Base-by-base conservation (phyloP, 2,888 invertebrate species). In the Piscicola geometra region DNA sequence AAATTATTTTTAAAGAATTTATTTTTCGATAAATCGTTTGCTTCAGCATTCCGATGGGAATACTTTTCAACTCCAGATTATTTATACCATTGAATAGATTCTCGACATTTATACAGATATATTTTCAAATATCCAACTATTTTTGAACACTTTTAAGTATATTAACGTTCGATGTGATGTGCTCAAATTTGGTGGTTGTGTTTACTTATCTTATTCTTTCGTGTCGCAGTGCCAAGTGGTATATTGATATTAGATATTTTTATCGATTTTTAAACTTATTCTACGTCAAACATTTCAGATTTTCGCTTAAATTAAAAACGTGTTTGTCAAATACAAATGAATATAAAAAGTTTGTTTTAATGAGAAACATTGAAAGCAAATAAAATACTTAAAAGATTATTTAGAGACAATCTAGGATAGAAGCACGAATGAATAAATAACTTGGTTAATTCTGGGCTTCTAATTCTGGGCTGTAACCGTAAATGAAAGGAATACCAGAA, bases 401-500 rank as follows among this genome's bases (percentile, higher is more conserved):
- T n/a, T n/a, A n/a, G n/a, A n/a, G n/a, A n/a, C n/a, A n/a, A n/a
- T n/a, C n/a, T n/a, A n/a, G n/a, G n/a, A n/a, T n/a, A n/a, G n/a
- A n/a, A n/a, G n/a, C n/a, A n/a, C n/a, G n/a, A n/a, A n/a, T n/a
- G n/a, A n/a, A n/a, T n/a, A n/a, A n/a, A n/a, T n/a, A n/a, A n/a
- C n/a, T n/a, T n/a, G n/a, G n/a, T n/a, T n/a, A n/a, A n/a, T n/a
- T n/a, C n/a, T n/a, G n/a, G n/a, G n/a, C n/a, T n/a, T n/a, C n/a
- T n/a, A n/a, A n/a, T n/a, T n/a, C 50, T 25, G 33, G 12, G 56
- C 77, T 79, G 79, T 82, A 92, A 0, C 96, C 97, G 78, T 88
- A 85, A 77, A 97, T 93, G 82, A 93, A 92, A 0, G 96, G 96
- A 79, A 97, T 87, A 0, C 96, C 95, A 1, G 93, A 92, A 12